Evolutionary conservation across 2,888 invertebrate genomes (phyloP).

Genomic region (Chymomyza caudatula): DNA sequence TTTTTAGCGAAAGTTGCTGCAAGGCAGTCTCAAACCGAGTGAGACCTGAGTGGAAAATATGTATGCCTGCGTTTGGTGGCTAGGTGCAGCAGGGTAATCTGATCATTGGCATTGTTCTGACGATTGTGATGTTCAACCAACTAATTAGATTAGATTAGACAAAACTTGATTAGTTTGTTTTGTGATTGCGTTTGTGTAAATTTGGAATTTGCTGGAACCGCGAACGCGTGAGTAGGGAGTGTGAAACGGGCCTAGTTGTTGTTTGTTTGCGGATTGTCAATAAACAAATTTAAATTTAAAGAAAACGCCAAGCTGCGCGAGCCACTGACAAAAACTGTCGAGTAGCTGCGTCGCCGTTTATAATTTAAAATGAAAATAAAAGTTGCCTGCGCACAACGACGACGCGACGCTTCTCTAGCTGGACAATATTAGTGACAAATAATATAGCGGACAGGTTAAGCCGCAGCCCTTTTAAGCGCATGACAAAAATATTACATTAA

Average conservation of each 20-base stretch:
- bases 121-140: neutral
- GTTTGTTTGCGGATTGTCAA: neutral
- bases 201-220: neutral
- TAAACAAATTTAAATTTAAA: neutral
- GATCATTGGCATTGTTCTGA: neutral
- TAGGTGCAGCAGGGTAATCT: neutral
- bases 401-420: no score
- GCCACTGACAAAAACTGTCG: neutral
- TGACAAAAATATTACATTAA: neutral
- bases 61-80: no score
- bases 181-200: conserved; percentile 5
- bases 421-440: no score
- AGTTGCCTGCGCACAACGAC: neutral
- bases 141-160: conserved; percentile 60
- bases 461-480: neutral
- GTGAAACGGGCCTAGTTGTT: neutral
- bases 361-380: neutral
- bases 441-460: no score
- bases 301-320: neutral
- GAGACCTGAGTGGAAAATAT: neutral
- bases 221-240: neutral
- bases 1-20: neutral
- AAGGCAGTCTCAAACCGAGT: neutral
- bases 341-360: neutral
- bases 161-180: conserved; percentile 40